Conservation (phyloP, 2,113 vertebrate species). For the human (Homo sapiens) region DNA sequence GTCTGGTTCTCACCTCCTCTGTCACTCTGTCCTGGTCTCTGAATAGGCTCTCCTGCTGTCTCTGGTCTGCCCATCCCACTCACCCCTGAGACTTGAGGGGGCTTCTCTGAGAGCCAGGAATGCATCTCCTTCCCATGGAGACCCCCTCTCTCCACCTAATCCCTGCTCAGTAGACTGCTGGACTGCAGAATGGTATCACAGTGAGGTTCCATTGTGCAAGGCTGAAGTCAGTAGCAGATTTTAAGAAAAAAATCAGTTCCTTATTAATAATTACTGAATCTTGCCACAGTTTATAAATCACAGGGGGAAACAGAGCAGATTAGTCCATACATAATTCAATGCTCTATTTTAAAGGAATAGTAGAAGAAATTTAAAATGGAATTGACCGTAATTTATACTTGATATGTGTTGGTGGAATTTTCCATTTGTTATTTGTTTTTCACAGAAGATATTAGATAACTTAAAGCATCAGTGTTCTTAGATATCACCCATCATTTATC, state of each 20-base stretch:
- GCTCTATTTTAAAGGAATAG: slow-evolving; percentile 15
- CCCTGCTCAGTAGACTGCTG: fast-evolving
- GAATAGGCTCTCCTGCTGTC: background rate
- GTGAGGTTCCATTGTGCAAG: background rate
- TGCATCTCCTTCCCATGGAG: background rate
- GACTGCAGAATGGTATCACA: no score
- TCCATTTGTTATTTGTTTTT: background rate
- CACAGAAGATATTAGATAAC: slow-evolving; percentile 16
- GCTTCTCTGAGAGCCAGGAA: background rate
- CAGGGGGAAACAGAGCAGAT: slow-evolving; percentile 53
- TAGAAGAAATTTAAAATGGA: slow-evolving; percentile 53
- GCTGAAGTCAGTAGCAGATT: slow-evolving; percentile 10
- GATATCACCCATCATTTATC: slow-evolving; percentile 19
- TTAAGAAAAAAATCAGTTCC: background rate
- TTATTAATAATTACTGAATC: slow-evolving; percentile 71
- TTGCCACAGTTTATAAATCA: slow-evolving; percentile 68
- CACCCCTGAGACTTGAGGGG: background rate
- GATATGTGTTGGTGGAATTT: background rate
- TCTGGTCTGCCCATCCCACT: no score
- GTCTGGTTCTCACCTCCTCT: background rate
- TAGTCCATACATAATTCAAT: slow-evolving; percentile 69
- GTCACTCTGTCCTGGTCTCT: background rate
- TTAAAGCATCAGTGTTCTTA: background rate
- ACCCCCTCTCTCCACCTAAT: background rate
- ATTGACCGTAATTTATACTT: slow-evolving; percentile 56